Base-by-base conservation (phyloP, 2,113 vertebrate genomes). In the Takifugu flavidus region DNA sequence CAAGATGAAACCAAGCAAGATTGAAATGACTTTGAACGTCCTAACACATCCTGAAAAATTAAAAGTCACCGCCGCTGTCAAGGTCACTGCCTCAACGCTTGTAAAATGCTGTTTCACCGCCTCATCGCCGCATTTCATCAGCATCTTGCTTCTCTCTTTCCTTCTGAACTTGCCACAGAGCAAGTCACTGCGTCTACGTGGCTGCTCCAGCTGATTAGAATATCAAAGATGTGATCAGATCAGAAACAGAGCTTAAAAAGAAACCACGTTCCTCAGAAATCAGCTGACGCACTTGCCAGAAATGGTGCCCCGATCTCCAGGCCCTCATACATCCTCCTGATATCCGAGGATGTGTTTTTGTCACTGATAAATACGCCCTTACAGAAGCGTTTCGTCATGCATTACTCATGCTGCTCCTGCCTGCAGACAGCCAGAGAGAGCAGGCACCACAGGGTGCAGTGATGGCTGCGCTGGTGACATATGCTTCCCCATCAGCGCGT, bases 311-410 rank as follows among this genome's bases (percentile, higher is more conserved):
- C 58, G 43, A 64, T 63, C 56, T 77, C 5, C 25, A 76, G 31
- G n/a, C 49, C 67, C 28, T 51, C 58, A 75, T 70, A 62, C 84
- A 72, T 62, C 62, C 59, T 69, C 31, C 31, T 28, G 72, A 82
- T 59, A 65, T 52, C 66, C 4, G 60, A 54, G 53, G 29, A 72
- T 63, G 47, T 68, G 58, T 56, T 67, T 60, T 51, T 60, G n/a
- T 53, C 54, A 67, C 27, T 47, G 20, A 59, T 31, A 64, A 56
- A 59, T 67, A 25, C 42, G 4, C 47, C 57, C 51, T 79, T 71
- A 56, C 68, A 70, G 46, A 79, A 55, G 31, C 45, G 25, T 84
- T 70, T 46, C 82, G 70, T 79, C 73, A 77, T 64, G 43, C n/a
- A 15, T 20, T 46, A 27, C 44, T 61, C 52, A 39, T 15, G 25